Evolutionary conservation across 2,797 vertebrate genomes (phyloP).

Genomic region (Serranus cabrilla): DNA sequence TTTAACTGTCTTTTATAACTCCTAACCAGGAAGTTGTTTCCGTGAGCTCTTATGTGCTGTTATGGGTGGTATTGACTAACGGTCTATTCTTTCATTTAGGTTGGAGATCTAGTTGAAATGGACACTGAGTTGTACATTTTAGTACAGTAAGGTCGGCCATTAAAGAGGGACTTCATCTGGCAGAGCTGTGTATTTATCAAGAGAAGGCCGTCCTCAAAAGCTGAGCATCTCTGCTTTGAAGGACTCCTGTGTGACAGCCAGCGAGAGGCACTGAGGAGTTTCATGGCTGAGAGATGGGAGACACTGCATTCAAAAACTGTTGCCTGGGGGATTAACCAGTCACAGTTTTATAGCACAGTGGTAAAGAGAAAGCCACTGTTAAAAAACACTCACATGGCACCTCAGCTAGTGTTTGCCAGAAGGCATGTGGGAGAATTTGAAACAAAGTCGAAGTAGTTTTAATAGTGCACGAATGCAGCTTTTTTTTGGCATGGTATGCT

Average conservation of each 20-base stretch:
- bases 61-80: too few species aligned
- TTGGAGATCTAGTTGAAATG: not conserved
- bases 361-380: slow-evolving; percentile 42
- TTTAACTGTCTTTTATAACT: too few species aligned
- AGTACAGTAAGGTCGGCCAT: slow-evolving; percentile 12
- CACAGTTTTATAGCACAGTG: slow-evolving; percentile 52
- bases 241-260: slow-evolving; percentile 32
- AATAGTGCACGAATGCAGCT: slow-evolving; percentile 16
- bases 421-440: slow-evolving; percentile 55
- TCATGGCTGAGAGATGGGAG: slow-evolving; percentile 43
- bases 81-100: too few species aligned
- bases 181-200: slow-evolving; percentile 2
- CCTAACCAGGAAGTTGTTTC: too few species aligned
- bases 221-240: slow-evolving; percentile 15
- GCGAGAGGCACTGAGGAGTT: slow-evolving; percentile 29
- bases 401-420: slow-evolving; percentile 50
- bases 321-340: slow-evolving; percentile 62
- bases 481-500: slow-evolving; percentile 22
- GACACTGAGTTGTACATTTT: not conserved
- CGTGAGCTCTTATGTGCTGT: too few species aligned
- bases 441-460: slow-evolving; percentile 43
- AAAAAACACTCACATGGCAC: slow-evolving; percentile 46
- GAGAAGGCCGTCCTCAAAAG: not conserved
- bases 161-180: slow-evolving; percentile 24
- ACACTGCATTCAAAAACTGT: slow-evolving; percentile 48